Conservation (phyloP, 2,113 vertebrate species). For the Nansenia antarctica region DNA sequence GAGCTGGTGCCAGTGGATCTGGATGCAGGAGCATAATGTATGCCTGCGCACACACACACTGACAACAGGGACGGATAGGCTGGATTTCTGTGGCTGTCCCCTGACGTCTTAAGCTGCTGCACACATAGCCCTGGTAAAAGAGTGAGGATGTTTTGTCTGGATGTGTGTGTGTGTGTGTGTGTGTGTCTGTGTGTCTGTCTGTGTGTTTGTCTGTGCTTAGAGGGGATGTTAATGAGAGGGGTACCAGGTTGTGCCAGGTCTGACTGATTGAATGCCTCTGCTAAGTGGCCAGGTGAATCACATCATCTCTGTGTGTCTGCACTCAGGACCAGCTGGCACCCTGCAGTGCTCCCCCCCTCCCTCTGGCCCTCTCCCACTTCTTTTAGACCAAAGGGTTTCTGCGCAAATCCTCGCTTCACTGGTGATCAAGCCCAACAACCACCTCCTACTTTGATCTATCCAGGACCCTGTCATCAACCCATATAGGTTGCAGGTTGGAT, state of each 20-base stretch:
- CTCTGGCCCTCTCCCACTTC: constrained; percentile 48
- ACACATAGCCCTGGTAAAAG: neutral
- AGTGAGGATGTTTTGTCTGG: neutral
- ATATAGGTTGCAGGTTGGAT: constrained; percentile 7
- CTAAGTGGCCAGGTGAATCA: constrained; percentile 56
- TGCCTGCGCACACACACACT: constrained; percentile 45
- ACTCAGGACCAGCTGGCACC: constrained; percentile 51
- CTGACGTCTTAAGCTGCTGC: neutral
- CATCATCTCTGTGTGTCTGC: constrained; percentile 8
- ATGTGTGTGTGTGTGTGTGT: neutral
- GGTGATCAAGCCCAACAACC: constrained; percentile 39
- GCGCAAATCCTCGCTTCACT: constrained; percentile 13
- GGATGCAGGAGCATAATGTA: constrained; percentile 61
- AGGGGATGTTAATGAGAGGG: constrained; percentile 31
- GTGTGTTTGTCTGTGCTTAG: too few species aligned
- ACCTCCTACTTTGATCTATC: constrained; percentile 26
- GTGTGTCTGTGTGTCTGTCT: too few species aligned
- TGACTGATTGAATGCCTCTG: constrained; percentile 29
- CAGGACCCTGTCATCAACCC: constrained; percentile 33
- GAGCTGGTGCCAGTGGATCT: constrained; percentile 47
- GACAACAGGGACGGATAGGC: constrained; percentile 1
- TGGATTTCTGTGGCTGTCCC: constrained; percentile 32
- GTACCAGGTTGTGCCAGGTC: constrained; percentile 7
- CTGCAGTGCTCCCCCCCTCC: constrained; percentile 31
- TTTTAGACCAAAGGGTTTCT: constrained; percentile 15